These are phyloP conservation scores for Euphydryas editha DNA, from an alignment of 2,888 invertebrate species.

Conservation along the genomic window DNA sequence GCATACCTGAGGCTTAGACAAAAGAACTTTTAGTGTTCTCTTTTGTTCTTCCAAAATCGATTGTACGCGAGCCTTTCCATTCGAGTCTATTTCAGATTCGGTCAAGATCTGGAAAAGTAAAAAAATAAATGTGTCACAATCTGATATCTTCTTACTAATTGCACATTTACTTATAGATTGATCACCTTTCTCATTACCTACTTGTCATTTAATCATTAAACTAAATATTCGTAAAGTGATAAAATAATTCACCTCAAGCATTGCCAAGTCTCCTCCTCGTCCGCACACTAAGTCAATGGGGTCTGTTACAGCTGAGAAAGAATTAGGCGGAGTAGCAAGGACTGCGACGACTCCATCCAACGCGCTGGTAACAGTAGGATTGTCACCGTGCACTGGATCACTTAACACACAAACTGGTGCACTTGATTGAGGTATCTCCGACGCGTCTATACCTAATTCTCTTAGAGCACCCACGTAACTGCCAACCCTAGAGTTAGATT, in stretches of 20 bases:
- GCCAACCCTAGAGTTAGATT: conserved; percentile 69
- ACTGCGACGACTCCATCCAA: conserved; percentile 77
- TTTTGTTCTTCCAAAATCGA: conserved; percentile 90
- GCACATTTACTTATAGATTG: no score
- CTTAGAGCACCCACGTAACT: conserved; percentile 88
- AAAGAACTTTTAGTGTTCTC: conserved; percentile 87
- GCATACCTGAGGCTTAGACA: conserved; percentile 90
- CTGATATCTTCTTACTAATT: background rate
- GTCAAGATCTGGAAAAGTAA: conserved; percentile 77
- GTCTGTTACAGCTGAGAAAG: conserved; percentile 90
- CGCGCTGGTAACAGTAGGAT: conserved; percentile 66
- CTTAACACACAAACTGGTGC: conserved; percentile 72
- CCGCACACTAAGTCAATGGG: conserved; percentile 92
- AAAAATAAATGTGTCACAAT: no score
- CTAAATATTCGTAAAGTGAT: background rate
- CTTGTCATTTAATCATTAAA: no score
- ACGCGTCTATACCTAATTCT: conserved; percentile 85
- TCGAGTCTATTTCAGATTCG: conserved; percentile 86
- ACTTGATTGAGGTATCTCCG: conserved; percentile 62
- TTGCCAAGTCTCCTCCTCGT: conserved; percentile 89
- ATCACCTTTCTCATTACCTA: no score
- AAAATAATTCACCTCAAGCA: conserved; percentile 85
- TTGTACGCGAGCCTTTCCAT: conserved; percentile 85
- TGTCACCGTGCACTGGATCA: conserved; percentile 83
- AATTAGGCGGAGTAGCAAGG: conserved; percentile 90